Percentiles rank a stretch among this genome's conserved stretches.
Evolutionary conservation across 2,113 vertebrate genomes (phyloP).

Genomic region (Drymodes brunneopygia): DNA sequence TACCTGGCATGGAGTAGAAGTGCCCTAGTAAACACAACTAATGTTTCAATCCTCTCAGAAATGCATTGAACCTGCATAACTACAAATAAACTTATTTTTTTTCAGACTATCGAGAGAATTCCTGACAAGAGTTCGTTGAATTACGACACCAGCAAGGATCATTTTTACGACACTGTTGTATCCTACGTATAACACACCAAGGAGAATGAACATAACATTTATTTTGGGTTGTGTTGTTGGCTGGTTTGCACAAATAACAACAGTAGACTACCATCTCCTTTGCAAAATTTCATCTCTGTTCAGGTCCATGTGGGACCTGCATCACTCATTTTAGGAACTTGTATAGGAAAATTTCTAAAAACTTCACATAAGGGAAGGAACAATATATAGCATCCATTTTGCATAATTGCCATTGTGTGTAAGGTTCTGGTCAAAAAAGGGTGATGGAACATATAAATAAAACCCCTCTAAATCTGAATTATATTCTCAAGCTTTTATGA

Average conservation of each 20-base stretch:
- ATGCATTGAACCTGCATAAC: not conserved
- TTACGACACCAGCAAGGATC: not conserved
- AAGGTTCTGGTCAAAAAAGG: not conserved
- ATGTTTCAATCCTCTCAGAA: not conserved
- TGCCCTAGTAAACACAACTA: accelerated
- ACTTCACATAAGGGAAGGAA: not conserved
- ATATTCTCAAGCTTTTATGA: not conserved
- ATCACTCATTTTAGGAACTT: not conserved
- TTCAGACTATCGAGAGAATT: not conserved
- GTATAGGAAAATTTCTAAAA: not conserved
- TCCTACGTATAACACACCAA: not conserved
- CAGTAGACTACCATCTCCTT: not conserved
- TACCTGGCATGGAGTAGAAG: not conserved
- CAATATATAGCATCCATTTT: not conserved
- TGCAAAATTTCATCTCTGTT: not conserved
- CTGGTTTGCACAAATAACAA: not conserved
- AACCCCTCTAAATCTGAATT: not conserved
- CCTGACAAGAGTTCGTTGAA: not conserved
- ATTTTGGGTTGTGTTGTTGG: not conserved
- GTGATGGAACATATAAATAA: not conserved
- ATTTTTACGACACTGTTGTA: not conserved
- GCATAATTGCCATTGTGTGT: accelerated
- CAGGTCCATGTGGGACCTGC: not conserved
- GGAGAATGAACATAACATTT: not conserved
- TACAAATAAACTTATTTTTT: not conserved